Percentiles rank a stretch among this genome's conserved stretches.
These are phyloP conservation scores for Pimephales promelas DNA, from an alignment of 2,113 vertebrate genomes.

Conservation along the genomic window DNA sequence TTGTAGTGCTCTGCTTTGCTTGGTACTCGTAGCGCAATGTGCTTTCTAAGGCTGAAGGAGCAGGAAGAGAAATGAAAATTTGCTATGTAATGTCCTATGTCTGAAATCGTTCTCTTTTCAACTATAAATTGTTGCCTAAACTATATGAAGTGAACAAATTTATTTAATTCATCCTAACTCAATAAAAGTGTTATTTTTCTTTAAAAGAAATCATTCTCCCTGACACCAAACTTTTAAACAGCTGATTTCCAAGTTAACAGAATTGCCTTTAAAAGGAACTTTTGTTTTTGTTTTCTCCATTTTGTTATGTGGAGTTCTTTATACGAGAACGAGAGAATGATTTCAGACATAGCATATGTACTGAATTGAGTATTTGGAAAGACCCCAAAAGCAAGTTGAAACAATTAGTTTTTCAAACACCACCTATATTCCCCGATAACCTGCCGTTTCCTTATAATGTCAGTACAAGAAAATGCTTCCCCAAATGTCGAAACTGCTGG, in stretches of 20 bases:
- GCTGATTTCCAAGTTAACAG: neutral
- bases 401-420: neutral
- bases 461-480: neutral
- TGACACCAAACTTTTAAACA: neutral
- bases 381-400: neutral
- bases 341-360: neutral
- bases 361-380: neutral
- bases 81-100: neutral
- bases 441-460: conserved; percentile 6
- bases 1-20: conserved; percentile 21
- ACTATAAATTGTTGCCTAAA: neutral
- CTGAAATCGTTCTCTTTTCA: neutral
- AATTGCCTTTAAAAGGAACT: neutral
- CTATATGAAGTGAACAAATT: neutral
- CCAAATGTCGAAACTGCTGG: conserved; percentile 16
- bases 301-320: neutral
- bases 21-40: neutral
- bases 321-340: neutral
- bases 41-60: conserved; percentile 5
- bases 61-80: neutral
- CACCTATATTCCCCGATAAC: neutral
- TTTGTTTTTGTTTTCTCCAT: neutral
- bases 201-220: neutral
- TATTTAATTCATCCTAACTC: neutral
- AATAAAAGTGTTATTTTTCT: neutral